Evolutionary conservation across 2,797 vertebrate species (phyloP).

Genomic region (Melanotaenia boesemani): DNA sequence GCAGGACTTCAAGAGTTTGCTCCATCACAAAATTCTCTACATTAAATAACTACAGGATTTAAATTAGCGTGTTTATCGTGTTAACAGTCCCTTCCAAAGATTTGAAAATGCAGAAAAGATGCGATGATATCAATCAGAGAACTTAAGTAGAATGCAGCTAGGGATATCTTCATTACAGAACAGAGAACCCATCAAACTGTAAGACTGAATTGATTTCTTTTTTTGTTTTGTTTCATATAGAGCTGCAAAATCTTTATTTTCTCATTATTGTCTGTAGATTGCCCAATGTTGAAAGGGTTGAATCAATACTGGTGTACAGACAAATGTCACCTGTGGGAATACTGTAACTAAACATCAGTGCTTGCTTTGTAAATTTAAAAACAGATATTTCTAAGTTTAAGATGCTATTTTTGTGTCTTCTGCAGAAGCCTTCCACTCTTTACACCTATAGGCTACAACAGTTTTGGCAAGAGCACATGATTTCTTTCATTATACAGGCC

Average conservation of each 20-base stretch:
- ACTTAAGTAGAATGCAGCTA: not conserved
- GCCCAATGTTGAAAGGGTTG: not conserved
- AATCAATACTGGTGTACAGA: not conserved
- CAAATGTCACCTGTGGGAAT: constrained; percentile 1
- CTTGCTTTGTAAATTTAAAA: not conserved
- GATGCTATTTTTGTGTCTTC: constrained; percentile 25
- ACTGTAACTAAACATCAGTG: constrained; percentile 13
- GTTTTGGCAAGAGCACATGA: constrained; percentile 65
- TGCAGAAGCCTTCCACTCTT: constrained; percentile 24
- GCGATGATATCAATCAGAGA: not conserved
- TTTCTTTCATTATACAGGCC: constrained; percentile 53
- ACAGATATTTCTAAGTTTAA: not conserved
- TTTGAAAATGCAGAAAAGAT: not conserved
- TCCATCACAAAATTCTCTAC: not conserved
- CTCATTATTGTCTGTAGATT: not conserved
- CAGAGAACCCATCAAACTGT: not conserved
- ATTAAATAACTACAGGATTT: not conserved
- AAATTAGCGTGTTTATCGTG: not conserved
- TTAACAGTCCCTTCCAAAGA: not conserved
- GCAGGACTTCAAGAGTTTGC: too few relatives aligned
- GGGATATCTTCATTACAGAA: not conserved
- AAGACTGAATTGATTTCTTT: not conserved
- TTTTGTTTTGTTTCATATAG: not conserved
- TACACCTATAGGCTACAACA: constrained; percentile 47
- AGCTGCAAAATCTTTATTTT: constrained; percentile 1